These are phyloP conservation scores for Perizoma flavofasciatum DNA, from an alignment of 2,888 invertebrate species.

Conservation along the genomic window DNA sequence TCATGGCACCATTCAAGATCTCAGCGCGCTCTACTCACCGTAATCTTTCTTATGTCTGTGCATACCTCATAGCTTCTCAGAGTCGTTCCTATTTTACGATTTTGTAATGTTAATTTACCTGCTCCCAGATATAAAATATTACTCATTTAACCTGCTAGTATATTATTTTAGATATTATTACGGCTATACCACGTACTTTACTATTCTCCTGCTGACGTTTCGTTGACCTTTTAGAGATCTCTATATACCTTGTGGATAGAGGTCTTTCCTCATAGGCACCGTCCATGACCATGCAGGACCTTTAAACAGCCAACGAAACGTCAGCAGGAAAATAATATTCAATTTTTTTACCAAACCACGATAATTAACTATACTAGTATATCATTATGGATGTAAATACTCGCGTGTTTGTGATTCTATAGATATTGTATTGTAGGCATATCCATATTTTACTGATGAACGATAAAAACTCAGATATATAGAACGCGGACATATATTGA, in stretches of 20 bases:
- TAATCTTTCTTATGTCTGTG: conserved; percentile 22
- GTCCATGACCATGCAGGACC: too few species aligned
- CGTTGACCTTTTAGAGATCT: too few species aligned
- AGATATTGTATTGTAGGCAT: not conserved
- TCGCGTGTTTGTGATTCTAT: conserved; percentile 18
- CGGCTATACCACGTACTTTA: too few species aligned
- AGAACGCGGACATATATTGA: conserved; percentile 21
- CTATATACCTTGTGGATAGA: too few species aligned
- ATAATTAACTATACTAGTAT: too few species aligned
- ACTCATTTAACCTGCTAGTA: conserved; percentile 41
- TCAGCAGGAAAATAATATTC: too few species aligned
- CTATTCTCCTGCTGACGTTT: too few species aligned
- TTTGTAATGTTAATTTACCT: conserved; percentile 53
- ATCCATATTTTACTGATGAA: conserved; percentile 17
- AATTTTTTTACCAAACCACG: too few species aligned
- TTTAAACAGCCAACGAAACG: too few species aligned
- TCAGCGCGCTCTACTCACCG: conserved; percentile 45
- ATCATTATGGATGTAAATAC: conserved; percentile 20
- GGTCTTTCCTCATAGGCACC: too few species aligned
- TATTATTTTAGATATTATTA: too few species aligned
- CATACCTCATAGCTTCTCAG: conserved; percentile 32
- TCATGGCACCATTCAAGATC: conserved; percentile 63
- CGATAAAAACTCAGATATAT: conserved; percentile 16
- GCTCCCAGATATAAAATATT: conserved; percentile 31
- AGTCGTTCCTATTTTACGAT: conserved; percentile 65